These are phyloP conservation scores for Gulo gulo DNA, from an alignment of 2,113 vertebrate species.

Conservation along the genomic window DNA sequence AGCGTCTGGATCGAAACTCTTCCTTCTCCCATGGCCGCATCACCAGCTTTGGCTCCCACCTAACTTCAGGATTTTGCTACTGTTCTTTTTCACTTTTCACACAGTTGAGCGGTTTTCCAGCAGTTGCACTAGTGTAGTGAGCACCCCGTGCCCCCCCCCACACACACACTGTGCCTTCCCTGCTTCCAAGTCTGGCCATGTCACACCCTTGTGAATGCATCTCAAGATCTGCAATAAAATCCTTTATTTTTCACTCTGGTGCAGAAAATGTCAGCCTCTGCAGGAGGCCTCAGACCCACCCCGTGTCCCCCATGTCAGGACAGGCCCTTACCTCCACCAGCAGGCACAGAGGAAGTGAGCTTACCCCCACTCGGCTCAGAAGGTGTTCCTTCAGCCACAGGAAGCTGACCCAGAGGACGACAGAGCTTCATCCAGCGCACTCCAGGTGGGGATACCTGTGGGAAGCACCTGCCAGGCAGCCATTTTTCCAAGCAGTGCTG, in stretches of 20 bases:
- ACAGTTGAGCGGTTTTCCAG: not conserved
- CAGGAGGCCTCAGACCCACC: not conserved
- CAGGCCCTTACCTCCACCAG: not conserved
- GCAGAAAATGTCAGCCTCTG: not conserved
- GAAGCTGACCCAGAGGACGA: not conserved
- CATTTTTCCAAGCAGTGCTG: not conserved
- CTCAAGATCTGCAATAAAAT: slow-evolving; percentile 32
- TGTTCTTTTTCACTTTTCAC: slow-evolving; percentile 17
- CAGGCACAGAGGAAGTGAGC: not conserved
- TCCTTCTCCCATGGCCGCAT: slow-evolving; percentile 61
- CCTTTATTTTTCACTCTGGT: slow-evolving; percentile 41
- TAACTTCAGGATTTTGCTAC: slow-evolving; percentile 37
- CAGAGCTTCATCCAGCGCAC: not conserved
- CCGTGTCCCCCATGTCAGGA: not conserved
- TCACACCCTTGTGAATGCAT: not conserved
- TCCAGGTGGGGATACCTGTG: not conserved
- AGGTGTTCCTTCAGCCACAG: not conserved
- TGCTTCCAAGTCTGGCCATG: not conserved
- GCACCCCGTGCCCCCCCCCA: not conserved
- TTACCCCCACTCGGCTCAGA: not conserved
- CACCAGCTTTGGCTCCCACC: not conserved
- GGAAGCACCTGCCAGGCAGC: no score
- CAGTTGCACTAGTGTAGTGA: not conserved
- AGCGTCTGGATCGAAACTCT: slow-evolving; percentile 52
- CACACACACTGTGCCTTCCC: not conserved